Evolutionary conservation across 2,888 invertebrate genomes (phyloP), one percentile per base, ranked within the genome.

Genomic region (Camponotus fellah): DNA sequence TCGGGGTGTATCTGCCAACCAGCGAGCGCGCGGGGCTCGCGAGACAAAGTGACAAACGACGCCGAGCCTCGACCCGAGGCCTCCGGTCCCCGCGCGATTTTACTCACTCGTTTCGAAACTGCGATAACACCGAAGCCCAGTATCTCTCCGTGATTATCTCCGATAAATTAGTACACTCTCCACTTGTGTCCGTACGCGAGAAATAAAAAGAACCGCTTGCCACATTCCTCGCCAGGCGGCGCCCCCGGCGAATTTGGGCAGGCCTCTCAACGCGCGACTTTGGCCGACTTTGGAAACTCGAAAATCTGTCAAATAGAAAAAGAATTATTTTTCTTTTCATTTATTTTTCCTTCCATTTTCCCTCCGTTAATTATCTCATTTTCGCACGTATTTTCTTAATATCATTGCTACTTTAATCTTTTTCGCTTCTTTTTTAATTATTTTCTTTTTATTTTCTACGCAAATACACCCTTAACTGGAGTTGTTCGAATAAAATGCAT

Each of bases 151-250:
- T 91, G 91, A 94, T 93, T 93, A 93, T 94, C 60, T 93, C 92
- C 92, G 91, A 93, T 92, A 92, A 93, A 93, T 93, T 92, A 91
- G 92, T 93, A 92, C 93, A 92, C 93, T 94, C 93, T 94, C 92
- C 91, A 92, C 93, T 92, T 91, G 91, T 93, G 91, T 92, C 91
- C 92, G 92, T 91, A 90, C 87, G 93, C 90, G 91, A 92, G 92
- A 93, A 94, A 94, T 93, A 94, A 94, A 94, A 94, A 93, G 91
- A 81, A 53, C 69, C 89, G 88, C 82, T 93, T 93, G 71, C 49
- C 90, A 76, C 94, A 94, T 94, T 94, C 94, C 93, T 94, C 94
- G 91, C 64, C 87, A 93, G 94, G 86, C 87, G 37, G 87, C 86
- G 86, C 79, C 43, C 32, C 43, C 56, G 32, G n/a, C 8, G 53